These are phyloP conservation scores for Hassar affinis DNA, from an alignment of 2,113 vertebrate species.

Conservation along the genomic window DNA sequence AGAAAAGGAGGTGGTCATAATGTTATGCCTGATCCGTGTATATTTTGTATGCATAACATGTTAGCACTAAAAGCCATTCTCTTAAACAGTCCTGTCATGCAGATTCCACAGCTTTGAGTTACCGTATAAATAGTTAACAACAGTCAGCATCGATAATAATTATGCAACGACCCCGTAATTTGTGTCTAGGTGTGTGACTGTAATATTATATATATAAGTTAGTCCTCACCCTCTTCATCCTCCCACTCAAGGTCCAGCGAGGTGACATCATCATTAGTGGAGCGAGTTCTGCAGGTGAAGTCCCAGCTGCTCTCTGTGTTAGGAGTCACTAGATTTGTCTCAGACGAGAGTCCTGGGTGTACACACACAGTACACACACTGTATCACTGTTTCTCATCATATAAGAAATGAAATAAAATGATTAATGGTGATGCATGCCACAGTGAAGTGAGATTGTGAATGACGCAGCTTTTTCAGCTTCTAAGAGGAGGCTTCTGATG, in stretches of 20 bases:
- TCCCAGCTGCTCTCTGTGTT: constrained; percentile 96
- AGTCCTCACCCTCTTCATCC: constrained; percentile 89
- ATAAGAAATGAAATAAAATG: not conserved
- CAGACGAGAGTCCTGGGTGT: constrained; percentile 85
- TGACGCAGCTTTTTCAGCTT: not conserved
- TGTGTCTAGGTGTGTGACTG: not conserved
- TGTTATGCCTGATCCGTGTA: too few species aligned
- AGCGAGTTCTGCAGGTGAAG: constrained; percentile 91
- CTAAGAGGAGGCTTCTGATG: not conserved
- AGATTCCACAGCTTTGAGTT: not conserved
- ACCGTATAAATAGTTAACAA: not conserved
- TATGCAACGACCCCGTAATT: not conserved
- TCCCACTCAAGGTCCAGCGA: constrained; percentile 97
- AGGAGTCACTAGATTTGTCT: constrained; percentile 86
- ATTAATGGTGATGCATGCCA: not conserved
- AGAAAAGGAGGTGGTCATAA: too few species aligned
- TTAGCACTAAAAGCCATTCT: not conserved
- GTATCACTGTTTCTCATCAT: not conserved
- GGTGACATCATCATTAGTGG: constrained; percentile 89
- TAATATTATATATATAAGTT: not conserved
- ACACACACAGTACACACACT: constrained; percentile 1
- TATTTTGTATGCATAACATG: too few species aligned
- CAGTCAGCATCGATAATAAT: not conserved
- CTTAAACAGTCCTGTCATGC: not conserved
- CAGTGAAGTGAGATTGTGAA: not conserved